A percentile compares a stretch with the other conserved stretches of the same genome.
Evolutionary conservation across 1,140 invertebrate species (phyloP).

Genomic region (Harlomillsia oculata): DNA sequence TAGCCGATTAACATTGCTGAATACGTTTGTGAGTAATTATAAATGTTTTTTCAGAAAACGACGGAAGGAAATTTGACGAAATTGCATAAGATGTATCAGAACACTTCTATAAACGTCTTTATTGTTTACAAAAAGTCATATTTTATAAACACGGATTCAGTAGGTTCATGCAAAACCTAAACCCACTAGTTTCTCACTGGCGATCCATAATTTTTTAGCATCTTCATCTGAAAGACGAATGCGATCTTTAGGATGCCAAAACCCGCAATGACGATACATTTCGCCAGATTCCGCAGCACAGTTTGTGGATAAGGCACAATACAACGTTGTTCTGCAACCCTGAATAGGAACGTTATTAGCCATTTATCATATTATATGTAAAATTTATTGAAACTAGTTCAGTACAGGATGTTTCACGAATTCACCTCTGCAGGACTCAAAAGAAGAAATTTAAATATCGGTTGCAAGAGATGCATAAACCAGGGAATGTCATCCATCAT

Average conservation of each 20-base stretch:
- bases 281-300: slow-evolving; percentile 13
- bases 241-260: slow-evolving; percentile 10
- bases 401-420: background rate
- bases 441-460: slow-evolving; percentile 4
- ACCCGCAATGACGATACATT: slow-evolving; percentile 24
- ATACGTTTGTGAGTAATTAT: no score
- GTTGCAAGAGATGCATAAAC: background rate
- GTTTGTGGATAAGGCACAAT: slow-evolving; percentile 23
- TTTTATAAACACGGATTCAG: no score
- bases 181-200: slow-evolving; percentile 36
- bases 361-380: background rate
- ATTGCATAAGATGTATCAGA: background rate
- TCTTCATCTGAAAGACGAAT: slow-evolving; percentile 27
- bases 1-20: no score
- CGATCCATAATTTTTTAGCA: slow-evolving; percentile 42
- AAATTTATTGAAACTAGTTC: background rate
- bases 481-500: slow-evolving; percentile 1
- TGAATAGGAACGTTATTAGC: slow-evolving; percentile 2
- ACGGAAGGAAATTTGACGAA: no score
- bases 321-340: slow-evolving; percentile 26
- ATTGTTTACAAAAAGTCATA: no score
- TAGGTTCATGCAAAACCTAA: background rate
- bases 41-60: no score
- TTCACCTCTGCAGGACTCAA: slow-evolving; percentile 13
- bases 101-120: background rate